Evolutionary conservation across 2,113 vertebrate species (phyloP), one percentile per base, ranked within the genome.

Genomic region (Xiphophorus couchianus): DNA sequence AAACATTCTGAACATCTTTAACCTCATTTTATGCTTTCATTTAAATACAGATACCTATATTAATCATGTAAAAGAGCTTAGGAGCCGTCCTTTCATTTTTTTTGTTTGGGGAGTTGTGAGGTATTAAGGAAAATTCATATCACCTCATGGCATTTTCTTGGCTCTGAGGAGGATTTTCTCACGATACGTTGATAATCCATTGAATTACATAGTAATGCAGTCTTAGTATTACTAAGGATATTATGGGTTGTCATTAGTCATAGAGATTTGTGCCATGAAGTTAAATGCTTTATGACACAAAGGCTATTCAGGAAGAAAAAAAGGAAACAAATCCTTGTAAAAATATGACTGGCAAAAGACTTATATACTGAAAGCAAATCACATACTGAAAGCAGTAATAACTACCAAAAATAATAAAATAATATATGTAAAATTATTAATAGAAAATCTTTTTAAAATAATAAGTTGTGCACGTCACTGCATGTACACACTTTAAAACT

Each of bases 1-100:
- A 76, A 28, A 28, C 81, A 33, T 67, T 78, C 74, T n/a, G 4
- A 66, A 35, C 63, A 69, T 66, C 76, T 83, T 84, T 71, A 76
- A 54, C 66, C 76, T 60, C 70, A 8, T 35, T 62, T 54, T 61
- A 17, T 48, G 17, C 28, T 9, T 48, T 28, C 4, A n/a, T 33
- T 62, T 28, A 30, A 62, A 62, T 13, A 62, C 61, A 62, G 13
- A 62, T 15, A 22, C 29, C 29, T 58, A 22, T 33, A 29, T 48
- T 6, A 13, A n/a, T 42, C 6, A 62, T 29, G 27, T 19, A 17
- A 27, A 33, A 65, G 7, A 27, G 17, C 27, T 12, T 14, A 51
- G 22, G 13, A 33, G 29, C 25, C 27, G 0, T 17, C 19, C 7
- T n/a, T 17, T 48, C 31, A 35, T 5, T 15, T 6, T 62, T 62